Base-by-base conservation (phyloP, 2,113 vertebrate species). In the Laticauda colubrina region DNA sequence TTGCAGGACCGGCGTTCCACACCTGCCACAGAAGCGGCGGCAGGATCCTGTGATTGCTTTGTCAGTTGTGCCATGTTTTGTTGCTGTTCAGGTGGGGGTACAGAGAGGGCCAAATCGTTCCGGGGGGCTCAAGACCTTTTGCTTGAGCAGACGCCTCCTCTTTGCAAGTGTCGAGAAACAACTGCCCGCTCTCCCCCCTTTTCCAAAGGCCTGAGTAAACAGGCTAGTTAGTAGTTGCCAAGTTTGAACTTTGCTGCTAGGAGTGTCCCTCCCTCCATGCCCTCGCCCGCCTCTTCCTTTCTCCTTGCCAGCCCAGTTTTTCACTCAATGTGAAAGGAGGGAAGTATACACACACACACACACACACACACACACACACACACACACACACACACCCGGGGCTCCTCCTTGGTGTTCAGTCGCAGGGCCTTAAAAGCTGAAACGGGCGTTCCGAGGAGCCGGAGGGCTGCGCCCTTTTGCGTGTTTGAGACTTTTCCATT, bases 341-440 rank as follows among this genome's bases (percentile, higher is more conserved):
- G 86, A 2, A 14, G 26, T 12, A 11, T 6, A n/a, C n/a, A n/a
- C n/a, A n/a, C n/a, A n/a, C n/a, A n/a, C n/a, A n/a, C n/a, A n/a
- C n/a, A n/a, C n/a, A n/a, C n/a, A n/a, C n/a, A n/a, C n/a, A n/a
- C n/a, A n/a, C n/a, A n/a, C n/a, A n/a, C n/a, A n/a, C n/a, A n/a
- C n/a, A n/a, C n/a, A n/a, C n/a, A n/a, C 10, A 15, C 3, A 12
- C 53, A 12, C 12, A 14, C 54, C 3, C 45, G 48, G n/a, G 6
- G 11, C 0, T 2, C 43, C 10, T n/a, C 2, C 48, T 8, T 1
- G 48, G 48, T 9, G 3, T 12, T 20, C 0, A 1, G 0, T n/a
- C 4, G 3, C 12, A 10, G 0, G 7, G n/a, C 85, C 59, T 23
- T 39, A 29, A 48, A 20, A 87, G 21, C 21, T 8, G 81, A 59